Base-by-base conservation (phyloP, 1,140 invertebrate genomes). In the Drosophila funebris region DNA sequence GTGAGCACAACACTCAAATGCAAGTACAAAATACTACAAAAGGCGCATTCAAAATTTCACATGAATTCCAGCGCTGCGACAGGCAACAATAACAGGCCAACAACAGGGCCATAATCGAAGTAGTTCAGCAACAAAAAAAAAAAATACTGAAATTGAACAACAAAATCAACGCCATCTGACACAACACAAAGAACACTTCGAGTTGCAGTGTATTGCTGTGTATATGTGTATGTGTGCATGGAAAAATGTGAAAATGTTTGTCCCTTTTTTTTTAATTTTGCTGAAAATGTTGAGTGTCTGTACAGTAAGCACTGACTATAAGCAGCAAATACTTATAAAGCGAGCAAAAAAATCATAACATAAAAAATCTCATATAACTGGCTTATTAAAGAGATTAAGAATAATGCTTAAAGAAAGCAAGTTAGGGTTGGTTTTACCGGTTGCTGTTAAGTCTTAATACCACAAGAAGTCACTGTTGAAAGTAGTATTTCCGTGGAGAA, bases 191-290 rank as follows among this genome's bases (percentile, higher is more conserved):
- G 53, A 24, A 66, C 53, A 72, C 53, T 58, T 43, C 37, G n/a
- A 27, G 43, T 39, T 69, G 50, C 60, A 68, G 63, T 57, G 4
- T 52, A 8, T 20, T 11, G 53, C 44, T 14, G 20, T 58, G 20
- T 57, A 27, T 41, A 56, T 48, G n/a, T 48, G 41, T 27, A 5
- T 27, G 24, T 27, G 24, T 27, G 24, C 43, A 36, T 57, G 48
- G 29, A 50, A 52, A 60, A 68, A 70, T 41, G 66, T 37, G n/a
- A 74, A 78, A 78, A 78, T 66, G 63, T 71, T 76, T 69, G 48
- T 69, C 61, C 61, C 43, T 80, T 41, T 64, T 41, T 64, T 75
- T 61, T 50, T 64, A 48, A 48, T 68, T 56, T 68, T 68, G 16
- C 56, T 61, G 2, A 41, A 64, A 50, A 43, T 36, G 27, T 63